These are phyloP conservation scores for Ophioninae sp. DNA, from an alignment of 2,888 invertebrate species.

Conservation along the genomic window DNA sequence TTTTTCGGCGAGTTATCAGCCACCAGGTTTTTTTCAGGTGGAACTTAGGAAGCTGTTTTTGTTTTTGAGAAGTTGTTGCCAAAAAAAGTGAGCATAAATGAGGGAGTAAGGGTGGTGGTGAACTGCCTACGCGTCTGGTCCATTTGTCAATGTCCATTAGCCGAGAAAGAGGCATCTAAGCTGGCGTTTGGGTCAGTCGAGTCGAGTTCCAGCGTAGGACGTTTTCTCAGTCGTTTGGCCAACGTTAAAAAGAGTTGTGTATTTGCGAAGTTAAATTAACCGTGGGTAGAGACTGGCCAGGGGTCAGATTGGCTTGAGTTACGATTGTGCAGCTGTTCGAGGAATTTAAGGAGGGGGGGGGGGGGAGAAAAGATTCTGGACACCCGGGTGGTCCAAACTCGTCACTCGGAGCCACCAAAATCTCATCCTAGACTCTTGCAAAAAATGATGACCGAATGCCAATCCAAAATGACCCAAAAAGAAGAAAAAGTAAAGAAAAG, in stretches of 20 bases:
- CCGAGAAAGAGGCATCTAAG: slow-evolving; percentile 57
- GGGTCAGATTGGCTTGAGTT: slow-evolving; percentile 41
- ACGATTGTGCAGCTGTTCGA: slow-evolving; percentile 74
- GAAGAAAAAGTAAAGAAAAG: slow-evolving; percentile 29
- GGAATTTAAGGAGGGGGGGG: neutral
- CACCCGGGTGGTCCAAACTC: slow-evolving; percentile 25
- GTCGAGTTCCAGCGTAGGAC: slow-evolving; percentile 63
- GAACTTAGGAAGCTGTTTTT: no score
- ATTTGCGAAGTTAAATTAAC: slow-evolving; percentile 77
- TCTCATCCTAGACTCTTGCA: slow-evolving; percentile 31
- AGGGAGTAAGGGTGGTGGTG: slow-evolving; percentile 10
- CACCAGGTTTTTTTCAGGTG: no score
- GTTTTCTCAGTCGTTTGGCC: slow-evolving; percentile 67
- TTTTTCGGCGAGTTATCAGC: no score
- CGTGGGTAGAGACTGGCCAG: slow-evolving; percentile 69
- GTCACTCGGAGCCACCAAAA: slow-evolving; percentile 9
- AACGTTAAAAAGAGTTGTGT: slow-evolving; percentile 78
- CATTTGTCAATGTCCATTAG: slow-evolving; percentile 71
- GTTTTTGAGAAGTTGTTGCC: no score
- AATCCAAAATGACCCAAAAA: slow-evolving; percentile 29
- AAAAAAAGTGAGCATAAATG: neutral
- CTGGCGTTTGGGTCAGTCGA: slow-evolving; percentile 14
- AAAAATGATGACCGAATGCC: slow-evolving; percentile 27
- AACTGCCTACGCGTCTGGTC: slow-evolving; percentile 27
- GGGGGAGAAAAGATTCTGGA: slow-evolving; percentile 4